phyloP scores from a whole-genome alignment of 92 coral and sea anemone species.

The Umimayanthus chanpuru region DNA sequence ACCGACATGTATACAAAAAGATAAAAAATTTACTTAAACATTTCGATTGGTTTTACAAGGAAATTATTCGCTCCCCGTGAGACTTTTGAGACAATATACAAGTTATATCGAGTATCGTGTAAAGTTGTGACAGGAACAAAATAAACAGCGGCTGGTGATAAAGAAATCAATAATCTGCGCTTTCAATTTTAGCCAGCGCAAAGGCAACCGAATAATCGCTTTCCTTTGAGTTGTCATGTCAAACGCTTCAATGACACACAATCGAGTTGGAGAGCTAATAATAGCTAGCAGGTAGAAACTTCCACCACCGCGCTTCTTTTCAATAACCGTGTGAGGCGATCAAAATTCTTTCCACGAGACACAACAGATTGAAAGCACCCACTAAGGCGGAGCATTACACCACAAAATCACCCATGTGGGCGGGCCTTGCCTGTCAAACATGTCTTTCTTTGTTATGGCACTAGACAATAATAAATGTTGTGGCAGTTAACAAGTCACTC shows the following conservation, averaged over 20 bases:
- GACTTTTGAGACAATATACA: slow-evolving; percentile 40
- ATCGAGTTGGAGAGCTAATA: slow-evolving; percentile 81
- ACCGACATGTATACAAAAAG: slow-evolving; percentile 41
- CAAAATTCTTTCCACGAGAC: slow-evolving; percentile 83
- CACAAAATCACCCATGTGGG: slow-evolving; percentile 98
- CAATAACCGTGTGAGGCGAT: slow-evolving; percentile 79
- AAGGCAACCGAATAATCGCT: slow-evolving; percentile 86
- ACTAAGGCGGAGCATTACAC: slow-evolving; percentile 93
- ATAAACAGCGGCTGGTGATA: slow-evolving; percentile 64
- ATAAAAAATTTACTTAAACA: slow-evolving; percentile 28
- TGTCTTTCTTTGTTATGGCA: slow-evolving; percentile 97
- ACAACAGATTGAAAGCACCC: slow-evolving; percentile 91
- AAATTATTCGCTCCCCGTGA: slow-evolving; percentile 23
- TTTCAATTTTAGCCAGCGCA: slow-evolving; percentile 61
- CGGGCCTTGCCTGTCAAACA: slow-evolving; percentile 96
- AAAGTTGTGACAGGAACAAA: slow-evolving; percentile 47
- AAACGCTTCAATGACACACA: slow-evolving; percentile 79
- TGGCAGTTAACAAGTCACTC: slow-evolving; percentile 98
- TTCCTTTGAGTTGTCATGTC: slow-evolving; percentile 91
- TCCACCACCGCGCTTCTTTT: slow-evolving; percentile 85
- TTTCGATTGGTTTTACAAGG: slow-evolving; percentile 45
- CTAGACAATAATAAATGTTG: slow-evolving; percentile 99
- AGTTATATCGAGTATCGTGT: slow-evolving; percentile 40
- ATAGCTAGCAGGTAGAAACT: slow-evolving; percentile 67
- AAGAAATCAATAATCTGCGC: slow-evolving; percentile 64